Evolutionary conservation across 2,113 vertebrate genomes (phyloP), one percentile per base, ranked within the genome.

Genomic region (Malurus elegans): DNA sequence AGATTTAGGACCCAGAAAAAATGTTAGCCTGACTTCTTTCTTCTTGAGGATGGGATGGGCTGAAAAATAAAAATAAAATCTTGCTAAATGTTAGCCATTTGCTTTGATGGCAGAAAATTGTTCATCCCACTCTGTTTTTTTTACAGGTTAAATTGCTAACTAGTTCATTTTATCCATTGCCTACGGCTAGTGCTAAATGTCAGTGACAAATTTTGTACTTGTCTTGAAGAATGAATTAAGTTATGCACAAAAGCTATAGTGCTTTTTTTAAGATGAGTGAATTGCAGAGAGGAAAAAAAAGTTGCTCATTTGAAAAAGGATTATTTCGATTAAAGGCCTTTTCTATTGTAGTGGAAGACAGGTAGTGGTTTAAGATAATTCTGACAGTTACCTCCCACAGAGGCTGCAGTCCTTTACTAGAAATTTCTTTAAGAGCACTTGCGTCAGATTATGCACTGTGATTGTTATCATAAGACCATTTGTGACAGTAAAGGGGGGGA

Each of bases 151-250:
- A 98, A 99, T 98, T 98, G 98, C 98, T 98, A 99, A 99, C 98
- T 98, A 98, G 98, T 98, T 98, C 98, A 98, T 98, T 98, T 98
- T 98, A 98, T 98, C 98, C 98, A 98, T 99, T 98, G 98, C 99
- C 98, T 98, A 98, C 93, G 98, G 98, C 98, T 98, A 98, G 98
- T 97, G 97, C 98, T 99, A 99, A 99, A 99, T 99, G 99, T 99
- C 99, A 99, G 98, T 98, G 98, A 99, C 98, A 98, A 98, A 98
- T 98, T 98, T 98, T 98, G 97, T 98, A 97, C 98, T 98, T 98
- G 98, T 98, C 98, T 98, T 98, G 98, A 98, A 98, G 97, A 98
- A 98, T 98, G 98, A 98, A 98, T 98, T 98, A 98, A 98, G 98
- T 98, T 98, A 98, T 98, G 98, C 98, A 98, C 98, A 98, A 98